These are phyloP conservation scores for Poeciliopsis infans DNA, from an alignment of 2,797 vertebrate species.

Conservation along the genomic window DNA sequence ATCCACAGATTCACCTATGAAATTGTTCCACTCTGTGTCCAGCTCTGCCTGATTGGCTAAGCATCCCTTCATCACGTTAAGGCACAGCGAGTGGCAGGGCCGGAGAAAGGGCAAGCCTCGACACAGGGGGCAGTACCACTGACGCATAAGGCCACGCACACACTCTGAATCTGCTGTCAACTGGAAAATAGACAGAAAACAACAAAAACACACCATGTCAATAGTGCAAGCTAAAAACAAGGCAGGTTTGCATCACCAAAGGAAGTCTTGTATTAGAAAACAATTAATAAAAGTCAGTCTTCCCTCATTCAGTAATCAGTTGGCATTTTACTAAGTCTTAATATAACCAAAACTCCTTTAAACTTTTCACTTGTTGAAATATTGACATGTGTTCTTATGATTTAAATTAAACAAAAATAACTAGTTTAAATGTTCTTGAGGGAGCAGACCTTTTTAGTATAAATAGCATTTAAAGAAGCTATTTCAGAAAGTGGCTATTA, in stretches of 20 bases:
- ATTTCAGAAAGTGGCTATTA: not conserved
- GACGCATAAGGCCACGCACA: slow-evolving; percentile 86
- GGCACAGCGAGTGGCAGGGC: slow-evolving; percentile 88
- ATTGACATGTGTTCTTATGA: not conserved
- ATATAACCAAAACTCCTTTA: too few relatives aligned
- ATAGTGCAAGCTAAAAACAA: not conserved
- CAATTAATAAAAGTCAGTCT: not conserved
- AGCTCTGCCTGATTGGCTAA: slow-evolving; percentile 87
- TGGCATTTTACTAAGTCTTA: not conserved
- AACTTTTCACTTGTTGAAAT: not conserved
- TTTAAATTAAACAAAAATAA: not conserved
- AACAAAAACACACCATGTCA: not conserved
- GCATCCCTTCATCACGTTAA: slow-evolving; percentile 92
- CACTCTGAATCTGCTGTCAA: slow-evolving; percentile 79
- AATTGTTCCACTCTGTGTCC: slow-evolving; percentile 88
- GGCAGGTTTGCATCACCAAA: not conserved
- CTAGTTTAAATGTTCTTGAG: not conserved
- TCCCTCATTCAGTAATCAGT: not conserved
- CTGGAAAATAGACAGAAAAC: slow-evolving; percentile 46
- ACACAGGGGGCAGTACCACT: slow-evolving; percentile 90
- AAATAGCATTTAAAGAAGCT: not conserved
- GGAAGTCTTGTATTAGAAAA: not conserved
- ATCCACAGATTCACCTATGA: slow-evolving; percentile 82
- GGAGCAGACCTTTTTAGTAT: not conserved
- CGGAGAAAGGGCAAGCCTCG: slow-evolving; percentile 83